phyloP scores from a whole-genome alignment of 2,797 vertebrate genomes.

The Dallia pectoralis region DNA sequence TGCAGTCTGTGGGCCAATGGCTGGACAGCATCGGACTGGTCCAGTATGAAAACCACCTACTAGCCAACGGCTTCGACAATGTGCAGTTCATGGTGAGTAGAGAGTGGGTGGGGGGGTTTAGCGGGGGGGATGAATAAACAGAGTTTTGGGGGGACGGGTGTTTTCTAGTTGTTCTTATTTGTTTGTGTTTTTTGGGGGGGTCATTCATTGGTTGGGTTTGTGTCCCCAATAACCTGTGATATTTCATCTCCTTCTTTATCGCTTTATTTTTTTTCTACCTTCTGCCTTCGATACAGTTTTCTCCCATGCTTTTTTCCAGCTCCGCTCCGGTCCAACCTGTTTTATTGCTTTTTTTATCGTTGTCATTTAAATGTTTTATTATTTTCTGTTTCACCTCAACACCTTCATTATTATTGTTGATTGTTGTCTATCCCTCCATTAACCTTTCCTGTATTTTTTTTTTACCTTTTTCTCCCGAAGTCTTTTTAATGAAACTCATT shows the following conservation, averaged over 20 bases:
- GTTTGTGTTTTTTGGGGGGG: background rate
- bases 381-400: background rate
- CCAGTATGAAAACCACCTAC: conserved; percentile 99
- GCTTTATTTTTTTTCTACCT: background rate
- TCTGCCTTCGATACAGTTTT: background rate
- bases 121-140: background rate
- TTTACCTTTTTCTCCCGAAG: background rate
- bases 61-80: conserved; percentile 98
- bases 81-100: conserved; percentile 98
- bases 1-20: conserved; percentile 98
- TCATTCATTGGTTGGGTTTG: background rate
- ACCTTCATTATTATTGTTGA: background rate
- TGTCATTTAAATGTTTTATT: background rate
- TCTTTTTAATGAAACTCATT: conserved; percentile 7
- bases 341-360: conserved; percentile 12
- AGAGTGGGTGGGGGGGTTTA: background rate
- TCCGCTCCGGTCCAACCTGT: background rate
- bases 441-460: background rate
- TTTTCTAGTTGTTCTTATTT: background rate
- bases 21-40: conserved; percentile 97
- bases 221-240: background rate
- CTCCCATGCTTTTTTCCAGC: background rate
- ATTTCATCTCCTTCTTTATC: background rate
- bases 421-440: background rate
- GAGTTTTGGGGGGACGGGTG: background rate